Base-by-base conservation (phyloP, 2,113 vertebrate species). In the Spilogale gracilis region DNA sequence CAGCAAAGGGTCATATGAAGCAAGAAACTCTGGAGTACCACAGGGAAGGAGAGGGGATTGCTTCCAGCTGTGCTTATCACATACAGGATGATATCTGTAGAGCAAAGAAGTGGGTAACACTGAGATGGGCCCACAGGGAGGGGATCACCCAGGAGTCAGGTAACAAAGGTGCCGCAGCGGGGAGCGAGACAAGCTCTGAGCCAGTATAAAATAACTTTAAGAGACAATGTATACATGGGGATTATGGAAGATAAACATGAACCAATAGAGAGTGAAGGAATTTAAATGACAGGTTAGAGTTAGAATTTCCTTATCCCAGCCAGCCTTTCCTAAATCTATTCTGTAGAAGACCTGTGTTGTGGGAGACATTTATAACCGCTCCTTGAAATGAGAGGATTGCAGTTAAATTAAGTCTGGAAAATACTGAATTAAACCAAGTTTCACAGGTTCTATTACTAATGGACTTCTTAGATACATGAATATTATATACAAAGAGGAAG, bases 381-480 rank as follows among this genome's bases (percentile, higher is more conserved):
- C 91, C 52, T 16, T 60, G 17, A 96, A 87, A 60, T 65, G 65
- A 93, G 56, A 84, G 38, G n/a, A 38, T 67, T 52, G 58, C 11
- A 32, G 52, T 38, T 78, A 73, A 79, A 71, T 90, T 79, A 27
- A 21, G 54, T 65, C 48, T 78, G 54, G 38, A 91, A 93, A 94
- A 61, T 17, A 11, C 5, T 89, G 63, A 45, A 65, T 97, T 94
- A 95, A 95, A 63, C 20, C 27, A 85, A 61, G 9, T 89, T 85
- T 78, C 94, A 92, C 11, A 60, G 81, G 23, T 76, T 88, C 38
- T 5, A 56, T 30, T 61, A 54, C 61, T 71, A 83, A 88, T 91
- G 65, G 58, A 92, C 63, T 86, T 97, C 52, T 91, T 71, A 85
- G 91, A 63, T 85, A 38, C 69, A 91, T 94, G 86, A 91, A 93